Evolutionary conservation across 2,888 invertebrate genomes (phyloP).

Genomic region (Drosophila paracracens): DNA sequence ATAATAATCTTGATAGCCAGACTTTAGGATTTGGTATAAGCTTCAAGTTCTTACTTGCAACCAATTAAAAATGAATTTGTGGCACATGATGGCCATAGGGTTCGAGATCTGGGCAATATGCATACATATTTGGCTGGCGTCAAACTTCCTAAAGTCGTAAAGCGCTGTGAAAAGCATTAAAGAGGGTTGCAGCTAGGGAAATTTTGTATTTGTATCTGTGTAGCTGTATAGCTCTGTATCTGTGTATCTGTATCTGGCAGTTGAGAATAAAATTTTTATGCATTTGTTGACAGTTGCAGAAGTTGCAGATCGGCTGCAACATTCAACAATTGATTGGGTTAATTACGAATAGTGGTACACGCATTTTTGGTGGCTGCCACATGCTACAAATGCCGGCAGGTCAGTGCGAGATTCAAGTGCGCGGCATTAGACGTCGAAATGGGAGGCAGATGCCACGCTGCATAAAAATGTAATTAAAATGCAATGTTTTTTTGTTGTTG

Average conservation of each 20-base stretch:
- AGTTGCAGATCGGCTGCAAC: conserved; percentile 26
- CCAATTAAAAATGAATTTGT: neutral
- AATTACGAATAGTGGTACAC: conserved; percentile 38
- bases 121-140: conserved; percentile 40
- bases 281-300: conserved; percentile 64
- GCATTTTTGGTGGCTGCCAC: conserved; percentile 17
- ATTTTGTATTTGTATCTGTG: conserved; percentile 10
- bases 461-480: conserved; percentile 51
- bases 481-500: conserved; percentile 18
- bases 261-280: conserved; percentile 72
- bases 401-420: conserved; percentile 45
- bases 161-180: conserved; percentile 29
- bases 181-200: conserved; percentile 21
- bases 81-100: neutral
- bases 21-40: neutral
- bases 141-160: conserved; percentile 74
- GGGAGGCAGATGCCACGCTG: conserved; percentile 32
- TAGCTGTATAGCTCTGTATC: conserved; percentile 1
- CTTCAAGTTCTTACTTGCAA: neutral
- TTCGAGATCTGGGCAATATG: neutral
- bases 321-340: conserved; percentile 61
- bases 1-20: neutral
- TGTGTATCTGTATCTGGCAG: conserved; percentile 22
- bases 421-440: conserved; percentile 46
- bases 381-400: conserved; percentile 15